Base-by-base conservation (phyloP, 1,140 invertebrate genomes). In the Heliothis subflexa region DNA sequence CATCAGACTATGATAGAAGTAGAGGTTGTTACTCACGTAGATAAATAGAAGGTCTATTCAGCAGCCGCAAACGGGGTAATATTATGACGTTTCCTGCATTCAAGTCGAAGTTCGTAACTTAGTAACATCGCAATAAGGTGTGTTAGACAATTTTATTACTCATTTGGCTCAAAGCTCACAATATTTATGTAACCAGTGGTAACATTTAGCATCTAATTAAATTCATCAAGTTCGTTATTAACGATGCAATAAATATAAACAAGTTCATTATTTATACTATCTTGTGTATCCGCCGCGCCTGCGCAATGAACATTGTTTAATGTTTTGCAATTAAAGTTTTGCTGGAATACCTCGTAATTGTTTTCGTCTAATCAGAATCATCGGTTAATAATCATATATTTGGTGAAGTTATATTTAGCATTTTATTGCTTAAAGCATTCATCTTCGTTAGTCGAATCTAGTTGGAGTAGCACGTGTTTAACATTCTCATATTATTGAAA, bases 121-220 rank as follows among this genome's bases (percentile, higher is more conserved):
- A 70, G 66, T 13, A 55, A 7, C 61, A 54, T 77, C 49, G 47
- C 28, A 66, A 47, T 66, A 75, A 49, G 55, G 72, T 62, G 72
- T 47, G 59, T 52, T 66, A 77, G 28, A 68, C 50, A 68, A 76
- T 77, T 77, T 77, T 77, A 77, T 77, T 77, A 49, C 49, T 77
- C 73, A 68, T 77, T 77, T 77, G 50, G 50, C 73, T 75, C 59
- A 50, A 75, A 40, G 28, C 62, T 59, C 62, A 68, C 62, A 68
- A 55, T 77, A 66, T 57, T 66, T 55, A 77, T 77, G 50, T 68
- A 68, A 55, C 50, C 33, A 68, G 50, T 25, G 74, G 61, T 66
- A 68, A 68, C 62, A 68, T 77, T 76, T 77, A 77, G 61, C 74
- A 77, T 77, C 62, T 77, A 77, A 77, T 77, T 77, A 77, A 77